Conservation (phyloP, 2,797 vertebrate species). For the Lophura swinhoii region DNA sequence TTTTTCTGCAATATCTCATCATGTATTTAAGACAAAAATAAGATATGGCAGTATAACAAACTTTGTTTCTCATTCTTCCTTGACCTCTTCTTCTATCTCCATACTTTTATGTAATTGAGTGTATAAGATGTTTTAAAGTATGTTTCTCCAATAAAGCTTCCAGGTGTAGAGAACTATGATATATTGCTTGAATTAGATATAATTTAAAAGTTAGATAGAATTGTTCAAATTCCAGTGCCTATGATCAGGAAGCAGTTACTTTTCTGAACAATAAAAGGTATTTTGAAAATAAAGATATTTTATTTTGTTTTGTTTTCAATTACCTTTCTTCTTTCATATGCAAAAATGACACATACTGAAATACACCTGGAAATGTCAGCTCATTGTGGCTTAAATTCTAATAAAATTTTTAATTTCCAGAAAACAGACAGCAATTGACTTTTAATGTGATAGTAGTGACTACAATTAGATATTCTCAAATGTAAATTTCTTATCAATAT, state of each 20-base stretch:
- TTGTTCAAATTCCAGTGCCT: background rate
- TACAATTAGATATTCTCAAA: slow-evolving; percentile 71
- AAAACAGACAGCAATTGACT: slow-evolving; percentile 60
- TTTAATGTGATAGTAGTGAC: slow-evolving; percentile 30
- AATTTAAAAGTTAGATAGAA: slow-evolving; percentile 20
- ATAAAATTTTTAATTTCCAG: slow-evolving; percentile 47
- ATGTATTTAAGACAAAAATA: background rate
- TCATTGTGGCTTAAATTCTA: slow-evolving; percentile 48
- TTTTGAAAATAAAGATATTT: slow-evolving; percentile 38
- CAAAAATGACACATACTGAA: slow-evolving; percentile 39
- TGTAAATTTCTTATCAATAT: slow-evolving; percentile 77
- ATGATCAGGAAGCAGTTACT: slow-evolving; percentile 18
- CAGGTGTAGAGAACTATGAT: background rate
- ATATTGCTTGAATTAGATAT: background rate
- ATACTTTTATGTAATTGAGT: background rate
- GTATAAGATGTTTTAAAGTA: background rate
- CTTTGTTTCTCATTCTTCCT: background rate
- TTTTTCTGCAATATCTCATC: background rate
- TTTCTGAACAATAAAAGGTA: slow-evolving; percentile 5
- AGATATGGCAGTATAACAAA: background rate
- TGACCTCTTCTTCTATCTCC: background rate
- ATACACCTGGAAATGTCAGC: slow-evolving; percentile 14
- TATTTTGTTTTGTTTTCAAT: slow-evolving; percentile 32
- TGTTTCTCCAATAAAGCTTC: background rate
- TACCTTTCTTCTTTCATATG: slow-evolving; percentile 32